Evolutionary conservation across 1,140 invertebrate genomes (phyloP).

Genomic region (Myzus persicae): DNA sequence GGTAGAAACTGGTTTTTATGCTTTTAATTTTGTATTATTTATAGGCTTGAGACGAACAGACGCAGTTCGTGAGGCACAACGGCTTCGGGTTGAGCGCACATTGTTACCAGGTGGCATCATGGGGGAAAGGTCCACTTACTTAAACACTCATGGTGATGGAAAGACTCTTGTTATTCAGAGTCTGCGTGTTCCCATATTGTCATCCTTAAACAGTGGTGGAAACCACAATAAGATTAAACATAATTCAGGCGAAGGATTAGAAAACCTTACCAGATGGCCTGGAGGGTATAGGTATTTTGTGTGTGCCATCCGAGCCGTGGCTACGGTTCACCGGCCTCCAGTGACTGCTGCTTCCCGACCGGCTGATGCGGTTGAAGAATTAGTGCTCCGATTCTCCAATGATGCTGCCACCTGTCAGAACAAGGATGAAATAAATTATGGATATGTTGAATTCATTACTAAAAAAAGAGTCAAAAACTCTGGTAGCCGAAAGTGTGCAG

Average conservation of each 20-base stretch:
- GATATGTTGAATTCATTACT: constrained; percentile 34
- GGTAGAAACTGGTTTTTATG: background rate
- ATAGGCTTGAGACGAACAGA: constrained; percentile 22
- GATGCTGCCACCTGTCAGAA: background rate
- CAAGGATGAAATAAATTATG: background rate
- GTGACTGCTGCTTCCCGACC: constrained; percentile 3
- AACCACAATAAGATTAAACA: background rate
- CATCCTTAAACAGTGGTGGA: background rate
- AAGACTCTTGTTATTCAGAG: constrained; percentile 29
- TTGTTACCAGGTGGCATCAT: background rate
- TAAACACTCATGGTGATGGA: background rate
- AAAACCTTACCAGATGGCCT: constrained; percentile 22
- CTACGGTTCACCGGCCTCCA: background rate
- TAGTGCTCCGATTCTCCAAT: background rate
- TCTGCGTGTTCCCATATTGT: constrained; percentile 27
- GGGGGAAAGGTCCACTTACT: background rate
- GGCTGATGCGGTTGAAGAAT: constrained; percentile 24
- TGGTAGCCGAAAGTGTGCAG: background rate
- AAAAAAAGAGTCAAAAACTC: background rate
- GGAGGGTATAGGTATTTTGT: constrained; percentile 45
- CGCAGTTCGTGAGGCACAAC: constrained; percentile 17
- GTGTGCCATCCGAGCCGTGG: background rate
- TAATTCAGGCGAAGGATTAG: background rate
- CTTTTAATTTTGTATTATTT: background rate
- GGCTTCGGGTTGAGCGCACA: constrained; percentile 14